These are phyloP conservation scores for Cryptotermes secundus DNA, from an alignment of 1,140 invertebrate genomes.

Conservation along the genomic window DNA sequence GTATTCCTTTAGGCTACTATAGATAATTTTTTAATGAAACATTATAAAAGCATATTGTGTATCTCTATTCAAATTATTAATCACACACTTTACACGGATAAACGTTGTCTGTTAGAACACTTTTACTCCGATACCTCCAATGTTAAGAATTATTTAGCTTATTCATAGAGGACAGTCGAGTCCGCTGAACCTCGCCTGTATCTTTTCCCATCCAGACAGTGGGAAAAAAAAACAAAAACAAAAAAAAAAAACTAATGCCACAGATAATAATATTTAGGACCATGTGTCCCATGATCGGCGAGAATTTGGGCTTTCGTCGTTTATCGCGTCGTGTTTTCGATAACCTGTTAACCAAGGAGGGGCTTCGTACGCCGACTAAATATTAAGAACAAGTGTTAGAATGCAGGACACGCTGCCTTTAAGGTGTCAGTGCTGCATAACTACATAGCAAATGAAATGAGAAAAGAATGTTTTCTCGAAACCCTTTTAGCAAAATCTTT, in stretches of 20 bases:
- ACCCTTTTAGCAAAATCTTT: no score
- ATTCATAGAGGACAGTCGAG: constrained; percentile 10
- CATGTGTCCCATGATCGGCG: not conserved
- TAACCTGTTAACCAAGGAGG: not conserved
- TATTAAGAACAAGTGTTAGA: not conserved
- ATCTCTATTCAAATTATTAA: no score
- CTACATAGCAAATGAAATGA: no score
- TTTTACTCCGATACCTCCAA: not conserved
- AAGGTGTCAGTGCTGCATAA: no score
- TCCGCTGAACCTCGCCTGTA: constrained; percentile 2
- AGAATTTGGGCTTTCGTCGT: not conserved
- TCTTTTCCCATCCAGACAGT: constrained; percentile 1
- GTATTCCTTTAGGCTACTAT: no score
- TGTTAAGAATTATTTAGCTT: constrained; percentile 9
- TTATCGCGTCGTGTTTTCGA: not conserved
- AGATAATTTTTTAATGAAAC: no score
- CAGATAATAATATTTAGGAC: constrained; percentile 1
- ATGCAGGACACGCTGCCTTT: no score
- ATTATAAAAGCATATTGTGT: no score
- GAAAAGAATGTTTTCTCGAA: no score
- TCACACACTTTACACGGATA: no score
- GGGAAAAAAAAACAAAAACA: not conserved
- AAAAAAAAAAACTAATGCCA: not conserved
- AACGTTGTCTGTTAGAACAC: not conserved
- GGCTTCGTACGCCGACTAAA: not conserved